These are phyloP conservation scores for Anastrepha obliqua DNA, from an alignment of 1,140 invertebrate genomes.

Conservation along the genomic window DNA sequence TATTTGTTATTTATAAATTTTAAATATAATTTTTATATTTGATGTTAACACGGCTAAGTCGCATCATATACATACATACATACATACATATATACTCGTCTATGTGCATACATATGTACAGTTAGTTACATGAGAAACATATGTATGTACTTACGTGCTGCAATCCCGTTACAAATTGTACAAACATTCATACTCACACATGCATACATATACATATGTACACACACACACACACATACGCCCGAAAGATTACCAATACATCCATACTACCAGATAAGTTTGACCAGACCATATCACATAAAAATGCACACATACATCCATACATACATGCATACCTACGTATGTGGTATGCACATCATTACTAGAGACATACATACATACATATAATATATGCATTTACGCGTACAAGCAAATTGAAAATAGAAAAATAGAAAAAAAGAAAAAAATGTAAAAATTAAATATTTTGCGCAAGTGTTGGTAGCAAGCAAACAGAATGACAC, in stretches of 20 bases:
- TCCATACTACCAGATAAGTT: slow-evolving; percentile 58
- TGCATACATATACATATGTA: neutral
- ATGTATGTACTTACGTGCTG: neutral
- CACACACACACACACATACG: neutral
- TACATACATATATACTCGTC: slow-evolving; percentile 54
- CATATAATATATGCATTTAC: neutral
- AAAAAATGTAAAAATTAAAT: neutral
- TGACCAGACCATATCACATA: slow-evolving; percentile 54
- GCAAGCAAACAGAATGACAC: slow-evolving; percentile 57
- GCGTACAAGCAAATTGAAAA: neutral
- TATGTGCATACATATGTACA: slow-evolving; percentile 33
- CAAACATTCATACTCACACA: slow-evolving; percentile 7
- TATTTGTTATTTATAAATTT: slow-evolving; percentile 9
- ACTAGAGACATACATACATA: neutral
- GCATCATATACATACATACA: slow-evolving; percentile 12
- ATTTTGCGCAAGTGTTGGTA: neutral
- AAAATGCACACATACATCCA: neutral
- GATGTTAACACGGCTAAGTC: neutral
- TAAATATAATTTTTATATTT: neutral
- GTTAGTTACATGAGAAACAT: neutral
- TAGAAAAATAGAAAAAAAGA: neutral
- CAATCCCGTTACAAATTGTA: too few species aligned
- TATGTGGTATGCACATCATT: neutral
- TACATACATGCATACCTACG: neutral
- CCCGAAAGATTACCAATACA: neutral